Evolutionary conservation across 2,888 invertebrate species (phyloP).

Genomic region (Meiosimyza decipiens): DNA sequence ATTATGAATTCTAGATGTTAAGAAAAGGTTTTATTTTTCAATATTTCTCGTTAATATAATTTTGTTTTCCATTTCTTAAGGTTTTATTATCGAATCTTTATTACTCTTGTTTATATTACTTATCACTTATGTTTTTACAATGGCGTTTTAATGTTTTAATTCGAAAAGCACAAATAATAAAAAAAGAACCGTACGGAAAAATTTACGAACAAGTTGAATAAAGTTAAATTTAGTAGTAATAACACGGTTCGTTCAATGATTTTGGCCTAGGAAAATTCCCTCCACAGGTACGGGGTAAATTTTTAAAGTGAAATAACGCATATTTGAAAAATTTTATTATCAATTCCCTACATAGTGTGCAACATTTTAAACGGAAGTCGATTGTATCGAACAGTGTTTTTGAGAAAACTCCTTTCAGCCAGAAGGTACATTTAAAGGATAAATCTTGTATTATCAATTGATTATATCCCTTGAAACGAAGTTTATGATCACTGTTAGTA

Average conservation of each 20-base stretch:
- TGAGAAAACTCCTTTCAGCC: too few relatives aligned
- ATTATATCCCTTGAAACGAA: too few relatives aligned
- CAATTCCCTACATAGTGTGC: too few relatives aligned
- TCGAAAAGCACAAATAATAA: conserved; percentile 46
- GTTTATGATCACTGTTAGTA: too few relatives aligned
- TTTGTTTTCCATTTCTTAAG: not conserved
- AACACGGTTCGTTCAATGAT: not conserved
- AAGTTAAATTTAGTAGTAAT: conserved; percentile 8
- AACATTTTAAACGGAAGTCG: too few relatives aligned
- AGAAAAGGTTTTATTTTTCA: conserved; percentile 30
- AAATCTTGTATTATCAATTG: too few relatives aligned
- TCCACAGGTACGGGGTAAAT: too few relatives aligned
- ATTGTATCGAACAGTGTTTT: too few relatives aligned
- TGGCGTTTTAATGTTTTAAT: conserved; percentile 58
- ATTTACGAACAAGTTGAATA: conserved; percentile 21
- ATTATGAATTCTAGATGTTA: conserved; percentile 24
- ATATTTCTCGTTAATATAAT: conserved; percentile 2
- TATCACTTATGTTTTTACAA: conserved; percentile 67
- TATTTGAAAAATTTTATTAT: too few relatives aligned
- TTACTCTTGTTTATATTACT: conserved; percentile 40
- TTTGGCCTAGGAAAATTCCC: not conserved
- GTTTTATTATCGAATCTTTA: conserved; percentile 26
- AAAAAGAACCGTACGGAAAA: conserved; percentile 23
- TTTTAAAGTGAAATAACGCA: too few relatives aligned
- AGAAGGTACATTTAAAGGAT: too few relatives aligned